Conservation (phyloP, 2,797 vertebrate genomes). For the Myotis vivesi region DNA sequence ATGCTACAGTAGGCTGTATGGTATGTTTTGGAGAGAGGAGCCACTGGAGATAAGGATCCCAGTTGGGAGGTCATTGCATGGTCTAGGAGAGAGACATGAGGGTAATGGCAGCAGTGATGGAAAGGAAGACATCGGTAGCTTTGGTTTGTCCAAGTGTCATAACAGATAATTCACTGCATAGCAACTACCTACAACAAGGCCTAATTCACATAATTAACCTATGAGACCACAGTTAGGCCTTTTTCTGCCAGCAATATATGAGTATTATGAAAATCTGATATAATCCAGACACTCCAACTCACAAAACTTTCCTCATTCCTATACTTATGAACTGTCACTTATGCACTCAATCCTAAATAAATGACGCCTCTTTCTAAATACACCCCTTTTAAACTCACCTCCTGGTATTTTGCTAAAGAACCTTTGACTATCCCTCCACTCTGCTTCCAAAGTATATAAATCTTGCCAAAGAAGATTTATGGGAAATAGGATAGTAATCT, state of each 20-base stretch:
- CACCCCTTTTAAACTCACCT: neutral
- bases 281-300: constrained; percentile 1
- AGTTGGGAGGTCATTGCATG: neutral
- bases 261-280: neutral
- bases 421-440: neutral
- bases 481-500: neutral
- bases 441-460: constrained; percentile 36
- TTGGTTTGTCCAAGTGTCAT: neutral
- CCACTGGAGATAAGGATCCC: neutral
- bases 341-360: neutral
- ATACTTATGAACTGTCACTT: neutral
- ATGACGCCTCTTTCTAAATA: constrained; percentile 7
- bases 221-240: neutral
- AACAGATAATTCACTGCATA: neutral
- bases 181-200: neutral
- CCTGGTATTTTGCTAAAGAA: constrained; percentile 15
- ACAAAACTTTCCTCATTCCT: neutral
- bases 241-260: neutral
- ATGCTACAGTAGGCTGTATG: neutral
- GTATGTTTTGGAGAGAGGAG: neutral
- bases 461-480: constrained; percentile 14
- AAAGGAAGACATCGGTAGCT: neutral
- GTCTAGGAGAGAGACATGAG: neutral
- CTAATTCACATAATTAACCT: neutral
- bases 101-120: neutral